Evolutionary conservation across 2,888 invertebrate genomes (phyloP).

Genomic region (Eristalis pertinax): DNA sequence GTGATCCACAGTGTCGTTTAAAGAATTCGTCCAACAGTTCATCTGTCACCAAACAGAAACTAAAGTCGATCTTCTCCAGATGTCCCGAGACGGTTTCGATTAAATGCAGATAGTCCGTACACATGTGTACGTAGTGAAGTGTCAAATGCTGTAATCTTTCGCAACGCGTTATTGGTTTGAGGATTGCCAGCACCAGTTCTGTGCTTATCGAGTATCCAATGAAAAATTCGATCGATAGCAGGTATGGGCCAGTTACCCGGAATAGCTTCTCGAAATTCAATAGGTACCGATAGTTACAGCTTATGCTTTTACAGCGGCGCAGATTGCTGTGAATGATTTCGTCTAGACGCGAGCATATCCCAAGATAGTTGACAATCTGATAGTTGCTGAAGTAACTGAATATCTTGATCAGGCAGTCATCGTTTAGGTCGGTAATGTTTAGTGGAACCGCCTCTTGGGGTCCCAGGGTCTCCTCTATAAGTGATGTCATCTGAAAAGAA

Average conservation of each 20-base stretch:
- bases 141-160: constrained; percentile 23
- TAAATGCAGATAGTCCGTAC: constrained; percentile 31
- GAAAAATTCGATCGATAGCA: constrained; percentile 20
- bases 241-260: constrained; percentile 3
- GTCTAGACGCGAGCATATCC: constrained; percentile 43
- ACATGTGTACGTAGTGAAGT: constrained; percentile 49
- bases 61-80: constrained; percentile 59
- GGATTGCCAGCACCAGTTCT: constrained; percentile 21
- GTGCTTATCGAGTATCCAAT: constrained; percentile 50
- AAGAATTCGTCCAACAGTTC: constrained; percentile 51
- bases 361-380: constrained; percentile 34
- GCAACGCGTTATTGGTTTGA: constrained; percentile 25
- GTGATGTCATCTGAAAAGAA: constrained; percentile 33
- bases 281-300: constrained; percentile 43
- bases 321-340: constrained; percentile 52
- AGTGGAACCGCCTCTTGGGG: neutral
- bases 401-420: constrained; percentile 61
- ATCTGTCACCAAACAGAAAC: constrained; percentile 55
- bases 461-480: neutral
- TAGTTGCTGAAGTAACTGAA: constrained; percentile 49
- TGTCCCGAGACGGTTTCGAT: constrained; percentile 36
- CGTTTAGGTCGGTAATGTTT: constrained; percentile 42
- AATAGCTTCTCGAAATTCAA: constrained; percentile 21
- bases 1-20: constrained; percentile 30
- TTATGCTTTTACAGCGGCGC: constrained; percentile 49